These are phyloP conservation scores for Lasioglossum leucozonium DNA, from an alignment of 2,888 invertebrate genomes.

Conservation along the genomic window DNA sequence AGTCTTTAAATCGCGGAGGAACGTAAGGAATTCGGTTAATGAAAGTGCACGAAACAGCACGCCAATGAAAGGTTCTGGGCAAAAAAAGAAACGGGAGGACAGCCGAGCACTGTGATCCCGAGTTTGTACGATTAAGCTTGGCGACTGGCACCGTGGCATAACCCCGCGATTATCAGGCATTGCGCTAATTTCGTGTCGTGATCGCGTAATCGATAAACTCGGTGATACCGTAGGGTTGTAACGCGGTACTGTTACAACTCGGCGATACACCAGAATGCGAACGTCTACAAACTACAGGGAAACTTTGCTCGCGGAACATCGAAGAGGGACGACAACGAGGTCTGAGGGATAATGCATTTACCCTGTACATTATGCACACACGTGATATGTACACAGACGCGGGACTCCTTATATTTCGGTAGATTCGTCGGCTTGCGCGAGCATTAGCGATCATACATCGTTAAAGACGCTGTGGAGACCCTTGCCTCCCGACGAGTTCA, in stretches of 20 bases:
- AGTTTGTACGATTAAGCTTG: background rate
- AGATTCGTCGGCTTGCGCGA: conserved; percentile 24
- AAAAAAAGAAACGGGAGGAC: background rate
- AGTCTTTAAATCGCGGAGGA: background rate
- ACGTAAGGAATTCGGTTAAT: background rate
- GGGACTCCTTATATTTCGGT: conserved; percentile 32
- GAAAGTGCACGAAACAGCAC: background rate
- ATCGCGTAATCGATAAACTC: conserved; percentile 31
- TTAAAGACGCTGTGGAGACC: background rate
- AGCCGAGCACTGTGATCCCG: background rate
- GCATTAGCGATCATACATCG: conserved; percentile 22
- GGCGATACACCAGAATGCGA: conserved; percentile 38
- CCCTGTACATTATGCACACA: conserved; percentile 46
- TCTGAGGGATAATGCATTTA: conserved; percentile 53
- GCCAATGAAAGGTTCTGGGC: background rate
- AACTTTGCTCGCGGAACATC: conserved; percentile 46
- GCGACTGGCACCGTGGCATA: background rate
- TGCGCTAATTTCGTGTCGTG: background rate
- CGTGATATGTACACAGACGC: conserved; percentile 14
- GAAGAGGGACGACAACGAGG: conserved; percentile 60
- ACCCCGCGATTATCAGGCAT: background rate
- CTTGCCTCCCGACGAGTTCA: background rate
- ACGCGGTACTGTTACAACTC: conserved; percentile 38
- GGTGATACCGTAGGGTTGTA: conserved; percentile 28
- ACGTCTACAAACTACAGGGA: conserved; percentile 44